Base-by-base conservation (phyloP, 1,140 invertebrate genomes). In the Leptopilina boulardi region DNA sequence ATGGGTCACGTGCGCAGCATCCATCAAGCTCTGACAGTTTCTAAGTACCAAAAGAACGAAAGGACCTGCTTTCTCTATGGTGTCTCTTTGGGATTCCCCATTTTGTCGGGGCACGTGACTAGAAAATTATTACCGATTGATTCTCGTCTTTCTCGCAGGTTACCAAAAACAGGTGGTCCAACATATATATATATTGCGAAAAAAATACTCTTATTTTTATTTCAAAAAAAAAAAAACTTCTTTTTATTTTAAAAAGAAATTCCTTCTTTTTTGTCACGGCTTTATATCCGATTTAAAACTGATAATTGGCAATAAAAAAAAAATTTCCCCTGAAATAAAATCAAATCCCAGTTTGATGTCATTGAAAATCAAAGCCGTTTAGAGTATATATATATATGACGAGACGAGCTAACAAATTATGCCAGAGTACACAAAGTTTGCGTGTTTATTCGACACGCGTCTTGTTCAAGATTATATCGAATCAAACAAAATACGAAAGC, bases 81-180 rank as follows among this genome's bases (percentile, higher is more conserved):
- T 73, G 71, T 83, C 77, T 82, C 54, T 77, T 51, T 66, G 72
- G 21, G 71, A 77, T 70, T 78, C 74, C 73, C 76, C 75, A 77
- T 56, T 51, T 76, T 73, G 76, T 47, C 70, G 54, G n/a, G 83
- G 82, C 86, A 87, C 87, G 86, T 87, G 87, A 76, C 87, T 77
- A 74, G 83, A 85, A 82, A 86, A 87, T 88, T 83, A 86, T 86
- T 82, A 81, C 74, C 79, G 77, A 83, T 85, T 88, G 83, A 85
- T 77, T 73, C 73, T 73, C 54, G 54, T 21, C 44, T 26, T 80
- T 72, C 42, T 70, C 56, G 59, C 80, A 82, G 77, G 73, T 82
- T 77, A 44, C 38, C 74, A 71, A 47, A 73, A 73, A 38, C 71
- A 73, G 71, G 41, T 44, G 59, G 59, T 66, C 59, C 56, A n/a